phyloP scores from a whole-genome alignment of 2,113 vertebrate species.

The Prolemur simus region DNA sequence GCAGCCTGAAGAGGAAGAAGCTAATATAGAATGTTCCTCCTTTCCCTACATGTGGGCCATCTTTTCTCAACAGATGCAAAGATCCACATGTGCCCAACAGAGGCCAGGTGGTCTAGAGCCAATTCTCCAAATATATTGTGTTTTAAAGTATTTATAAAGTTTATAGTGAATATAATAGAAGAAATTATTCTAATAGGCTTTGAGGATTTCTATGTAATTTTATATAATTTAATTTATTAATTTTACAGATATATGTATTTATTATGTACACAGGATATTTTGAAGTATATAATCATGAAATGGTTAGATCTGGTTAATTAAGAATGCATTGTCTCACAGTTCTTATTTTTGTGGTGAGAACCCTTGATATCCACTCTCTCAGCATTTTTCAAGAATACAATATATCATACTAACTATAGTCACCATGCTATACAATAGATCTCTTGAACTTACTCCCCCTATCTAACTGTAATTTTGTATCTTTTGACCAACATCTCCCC shows the following conservation, averaged over 20 bases:
- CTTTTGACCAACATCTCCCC: neutral
- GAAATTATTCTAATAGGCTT: neutral
- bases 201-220: neutral
- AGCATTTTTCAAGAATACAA: neutral
- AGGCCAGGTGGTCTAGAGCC: neutral
- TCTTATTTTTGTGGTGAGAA: neutral
- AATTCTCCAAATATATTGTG: neutral
- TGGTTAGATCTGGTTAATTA: neutral
- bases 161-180: neutral
- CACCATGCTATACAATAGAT: neutral
- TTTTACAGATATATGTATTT: neutral
- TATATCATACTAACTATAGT: neutral
- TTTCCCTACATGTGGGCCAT: neutral
- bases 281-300: neutral
- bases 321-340: neutral
- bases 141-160: conserved; percentile 18
- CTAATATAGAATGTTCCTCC: neutral
- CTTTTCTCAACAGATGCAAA: neutral
- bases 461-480: neutral
- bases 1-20: neutral
- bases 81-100: neutral
- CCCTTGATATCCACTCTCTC: neutral
- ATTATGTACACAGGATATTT: neutral
- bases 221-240: neutral
- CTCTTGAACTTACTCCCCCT: neutral